A percentile compares a stretch with the other conserved stretches of the same genome.
phyloP scores from a whole-genome alignment of 2,797 vertebrate genomes.

The Clarias laeviceps region DNA sequence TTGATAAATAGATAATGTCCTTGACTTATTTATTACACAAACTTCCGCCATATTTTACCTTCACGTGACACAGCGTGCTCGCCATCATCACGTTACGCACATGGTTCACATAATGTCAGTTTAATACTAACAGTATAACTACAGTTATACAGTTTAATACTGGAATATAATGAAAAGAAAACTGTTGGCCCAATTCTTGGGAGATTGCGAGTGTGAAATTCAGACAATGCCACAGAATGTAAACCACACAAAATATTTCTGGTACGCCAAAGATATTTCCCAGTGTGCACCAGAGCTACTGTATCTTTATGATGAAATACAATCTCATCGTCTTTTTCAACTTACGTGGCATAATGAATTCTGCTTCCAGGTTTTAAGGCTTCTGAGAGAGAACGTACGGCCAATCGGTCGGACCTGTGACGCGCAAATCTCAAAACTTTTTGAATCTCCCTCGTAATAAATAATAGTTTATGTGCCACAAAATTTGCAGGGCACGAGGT shows the following conservation, averaged over 20 bases:
- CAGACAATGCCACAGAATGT: background rate
- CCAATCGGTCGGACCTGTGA: too few relatives aligned
- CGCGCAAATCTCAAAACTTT: too few relatives aligned
- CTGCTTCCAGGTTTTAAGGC: too few relatives aligned
- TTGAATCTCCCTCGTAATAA: too few relatives aligned
- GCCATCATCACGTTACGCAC: background rate
- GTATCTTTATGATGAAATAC: background rate
- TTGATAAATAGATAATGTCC: background rate
- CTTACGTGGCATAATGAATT: too few relatives aligned
- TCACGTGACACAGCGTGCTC: background rate
- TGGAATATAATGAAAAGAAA: background rate
- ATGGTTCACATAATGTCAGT: background rate
- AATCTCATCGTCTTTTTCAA: background rate
- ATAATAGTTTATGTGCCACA: too few relatives aligned
- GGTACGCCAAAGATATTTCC: background rate
- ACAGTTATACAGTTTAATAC: background rate
- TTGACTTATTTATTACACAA: background rate
- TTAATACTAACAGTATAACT: background rate
- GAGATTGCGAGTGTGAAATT: background rate
- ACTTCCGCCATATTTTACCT: background rate
- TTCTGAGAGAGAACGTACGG: too few relatives aligned
- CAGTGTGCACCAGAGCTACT: background rate
- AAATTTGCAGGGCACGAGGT: too few relatives aligned
- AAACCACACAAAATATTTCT: constrained; percentile 7
- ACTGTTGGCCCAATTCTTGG: background rate